These are phyloP conservation scores for Lasioglossum vierecki DNA, from an alignment of 2,888 invertebrate genomes.

Conservation along the genomic window DNA sequence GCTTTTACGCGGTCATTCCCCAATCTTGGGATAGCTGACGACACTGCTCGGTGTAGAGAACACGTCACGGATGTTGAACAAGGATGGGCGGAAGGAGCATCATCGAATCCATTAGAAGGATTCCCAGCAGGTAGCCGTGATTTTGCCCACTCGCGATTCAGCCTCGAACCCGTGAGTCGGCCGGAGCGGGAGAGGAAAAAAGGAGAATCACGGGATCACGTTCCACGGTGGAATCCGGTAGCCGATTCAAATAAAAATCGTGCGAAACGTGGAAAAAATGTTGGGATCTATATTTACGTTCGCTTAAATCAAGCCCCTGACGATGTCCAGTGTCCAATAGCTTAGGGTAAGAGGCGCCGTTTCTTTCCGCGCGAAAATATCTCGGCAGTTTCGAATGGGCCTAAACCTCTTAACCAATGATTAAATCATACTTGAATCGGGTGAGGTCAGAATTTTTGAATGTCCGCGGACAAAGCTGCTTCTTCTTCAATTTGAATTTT, in stretches of 20 bases:
- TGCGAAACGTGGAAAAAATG: neutral
- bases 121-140: slow-evolving; percentile 42
- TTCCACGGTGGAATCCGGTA: slow-evolving; percentile 41
- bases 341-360: neutral
- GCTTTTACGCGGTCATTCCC: no score
- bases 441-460: neutral
- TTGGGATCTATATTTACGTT: slow-evolving; percentile 29
- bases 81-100: slow-evolving; percentile 20
- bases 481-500: neutral
- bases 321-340: slow-evolving; percentile 7
- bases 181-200: neutral
- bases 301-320: slow-evolving; percentile 34
- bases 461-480: neutral
- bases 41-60: neutral
- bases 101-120: slow-evolving; percentile 26
- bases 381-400: neutral
- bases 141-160: slow-evolving; percentile 18
- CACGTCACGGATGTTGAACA: neutral
- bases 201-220: neutral
- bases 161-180: neutral
- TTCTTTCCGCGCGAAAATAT: slow-evolving; percentile 18
- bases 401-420: neutral
- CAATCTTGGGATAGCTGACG: neutral
- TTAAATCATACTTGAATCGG: slow-evolving; percentile 4
- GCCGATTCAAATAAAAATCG: slow-evolving; percentile 17